Percentiles rank a stretch among this genome's conserved stretches.
Evolutionary conservation across 2,888 invertebrate species (phyloP).

Genomic region (Meganola albula): DNA sequence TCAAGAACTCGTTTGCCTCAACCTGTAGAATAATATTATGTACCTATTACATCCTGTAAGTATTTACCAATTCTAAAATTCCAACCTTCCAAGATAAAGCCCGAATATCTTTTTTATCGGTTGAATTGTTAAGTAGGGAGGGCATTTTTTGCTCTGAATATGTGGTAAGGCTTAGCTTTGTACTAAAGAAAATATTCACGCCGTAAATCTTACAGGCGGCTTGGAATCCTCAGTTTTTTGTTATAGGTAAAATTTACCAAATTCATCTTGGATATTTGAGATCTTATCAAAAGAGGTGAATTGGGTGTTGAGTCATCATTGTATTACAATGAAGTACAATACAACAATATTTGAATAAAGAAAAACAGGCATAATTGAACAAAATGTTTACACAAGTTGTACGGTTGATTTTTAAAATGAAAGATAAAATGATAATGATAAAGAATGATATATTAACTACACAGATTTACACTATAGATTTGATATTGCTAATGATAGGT

Average conservation of each 20-base stretch:
- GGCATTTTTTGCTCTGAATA: conserved; percentile 23
- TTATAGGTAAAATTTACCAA: conserved; percentile 13
- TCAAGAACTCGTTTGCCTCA: too few species aligned
- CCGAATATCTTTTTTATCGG: conserved; percentile 16
- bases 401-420: too few species aligned
- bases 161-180: conserved; percentile 25
- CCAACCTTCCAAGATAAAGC: conserved; percentile 17
- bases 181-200: conserved; percentile 24
- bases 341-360: too few species aligned
- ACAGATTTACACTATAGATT: too few species aligned
- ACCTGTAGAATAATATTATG: too few species aligned
- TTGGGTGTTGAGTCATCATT: not conserved
- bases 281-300: not conserved
- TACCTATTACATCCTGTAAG: too few species aligned
- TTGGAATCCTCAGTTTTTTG: conserved; percentile 16
- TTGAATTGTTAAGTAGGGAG: conserved; percentile 24
- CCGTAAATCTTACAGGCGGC: conserved; percentile 25
- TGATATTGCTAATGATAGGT: too few species aligned
- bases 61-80: too few species aligned
- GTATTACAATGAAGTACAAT: not conserved
- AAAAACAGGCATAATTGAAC: too few species aligned
- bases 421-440: too few species aligned
- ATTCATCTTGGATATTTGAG: not conserved
- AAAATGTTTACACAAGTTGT: too few species aligned
- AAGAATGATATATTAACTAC: too few species aligned